A percentile compares a stretch with the other conserved stretches of the same genome.
Evolutionary conservation across 1,140 invertebrate genomes (phyloP).

Genomic region (Drosophila sproati): DNA sequence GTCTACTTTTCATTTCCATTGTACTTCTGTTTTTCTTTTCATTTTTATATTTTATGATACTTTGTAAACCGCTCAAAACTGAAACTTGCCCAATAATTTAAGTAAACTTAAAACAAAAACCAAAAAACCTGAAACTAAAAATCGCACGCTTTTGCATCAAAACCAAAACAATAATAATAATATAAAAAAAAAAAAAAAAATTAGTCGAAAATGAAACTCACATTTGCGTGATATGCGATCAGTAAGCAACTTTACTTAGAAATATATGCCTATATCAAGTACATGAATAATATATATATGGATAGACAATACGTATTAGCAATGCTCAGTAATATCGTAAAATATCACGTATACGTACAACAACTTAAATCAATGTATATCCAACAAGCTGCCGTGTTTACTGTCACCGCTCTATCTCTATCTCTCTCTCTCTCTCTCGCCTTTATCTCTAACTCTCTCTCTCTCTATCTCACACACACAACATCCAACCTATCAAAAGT

Average conservation of each 20-base stretch:
- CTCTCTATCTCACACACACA: slow-evolving; percentile 61
- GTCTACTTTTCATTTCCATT: slow-evolving; percentile 30
- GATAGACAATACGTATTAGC: slow-evolving; percentile 62
- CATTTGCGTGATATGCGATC: slow-evolving; percentile 72
- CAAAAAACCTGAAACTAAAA: slow-evolving; percentile 66
- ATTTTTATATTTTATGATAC: slow-evolving; percentile 55
- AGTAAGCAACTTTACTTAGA: slow-evolving; percentile 59
- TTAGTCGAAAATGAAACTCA: slow-evolving; percentile 60
- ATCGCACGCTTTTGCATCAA: slow-evolving; percentile 84
- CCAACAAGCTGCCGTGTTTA: slow-evolving; percentile 73
- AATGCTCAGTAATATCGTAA: slow-evolving; percentile 74
- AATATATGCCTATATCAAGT: slow-evolving; percentile 71
- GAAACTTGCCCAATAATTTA: slow-evolving; percentile 78
- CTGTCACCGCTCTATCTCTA: slow-evolving; percentile 64
- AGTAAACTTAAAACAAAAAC: slow-evolving; percentile 63
- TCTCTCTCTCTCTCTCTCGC: slow-evolving; percentile 38
- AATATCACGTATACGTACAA: slow-evolving; percentile 70
- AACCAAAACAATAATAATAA: slow-evolving; percentile 48
- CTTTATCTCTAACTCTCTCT: slow-evolving; percentile 30
- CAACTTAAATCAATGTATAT: slow-evolving; percentile 59
- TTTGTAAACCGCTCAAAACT: slow-evolving; percentile 78
- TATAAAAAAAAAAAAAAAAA: slow-evolving; percentile 3
- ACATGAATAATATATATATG: slow-evolving; percentile 44
- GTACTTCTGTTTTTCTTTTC: slow-evolving; percentile 29
- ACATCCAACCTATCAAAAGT: slow-evolving; percentile 45